phyloP scores from a whole-genome alignment of 2,888 invertebrate genomes.

The Epsilonema sp. region DNA sequence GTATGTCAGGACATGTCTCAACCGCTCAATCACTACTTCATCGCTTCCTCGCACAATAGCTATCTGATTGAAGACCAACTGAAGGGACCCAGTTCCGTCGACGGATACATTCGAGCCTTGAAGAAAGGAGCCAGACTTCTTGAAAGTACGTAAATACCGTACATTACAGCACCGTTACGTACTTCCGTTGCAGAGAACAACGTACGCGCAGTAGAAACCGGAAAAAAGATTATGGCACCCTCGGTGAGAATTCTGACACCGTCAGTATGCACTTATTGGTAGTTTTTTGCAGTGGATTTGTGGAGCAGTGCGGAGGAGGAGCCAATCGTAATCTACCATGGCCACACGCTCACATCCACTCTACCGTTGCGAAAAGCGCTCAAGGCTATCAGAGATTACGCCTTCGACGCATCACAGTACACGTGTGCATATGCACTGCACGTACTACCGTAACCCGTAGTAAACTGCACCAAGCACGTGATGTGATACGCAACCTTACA shows the following conservation, averaged over 20 bases:
- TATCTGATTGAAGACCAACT: slow-evolving; percentile 39
- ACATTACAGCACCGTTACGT: too few relatives aligned
- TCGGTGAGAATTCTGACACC: too few relatives aligned
- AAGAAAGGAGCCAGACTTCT: slow-evolving; percentile 38
- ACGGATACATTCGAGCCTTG: slow-evolving; percentile 37
- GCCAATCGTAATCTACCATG: slow-evolving; percentile 38
- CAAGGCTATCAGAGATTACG: slow-evolving; percentile 34
- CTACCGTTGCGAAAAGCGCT: slow-evolving; percentile 33
- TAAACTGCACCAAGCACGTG: background rate
- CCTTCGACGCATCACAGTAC: slow-evolving; percentile 32
- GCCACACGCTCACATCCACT: slow-evolving; percentile 38
- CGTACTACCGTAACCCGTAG: too few relatives aligned
- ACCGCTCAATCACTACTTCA: slow-evolving; percentile 37
- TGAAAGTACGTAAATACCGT: slow-evolving; percentile 36
- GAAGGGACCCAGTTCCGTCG: slow-evolving; percentile 37
- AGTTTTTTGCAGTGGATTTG: slow-evolving; percentile 36
- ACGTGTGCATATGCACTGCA: background rate
- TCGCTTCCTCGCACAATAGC: slow-evolving; percentile 38
- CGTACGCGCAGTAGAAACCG: too few relatives aligned
- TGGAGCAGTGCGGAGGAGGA: slow-evolving; percentile 38
- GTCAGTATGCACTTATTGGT: too few relatives aligned
- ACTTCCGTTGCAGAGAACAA: too few relatives aligned
- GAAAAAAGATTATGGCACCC: too few relatives aligned
- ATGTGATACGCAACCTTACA: background rate
- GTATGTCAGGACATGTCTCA: slow-evolving; percentile 40